Conservation (phyloP, 2,797 vertebrate genomes). For the Siniperca obscura region DNA sequence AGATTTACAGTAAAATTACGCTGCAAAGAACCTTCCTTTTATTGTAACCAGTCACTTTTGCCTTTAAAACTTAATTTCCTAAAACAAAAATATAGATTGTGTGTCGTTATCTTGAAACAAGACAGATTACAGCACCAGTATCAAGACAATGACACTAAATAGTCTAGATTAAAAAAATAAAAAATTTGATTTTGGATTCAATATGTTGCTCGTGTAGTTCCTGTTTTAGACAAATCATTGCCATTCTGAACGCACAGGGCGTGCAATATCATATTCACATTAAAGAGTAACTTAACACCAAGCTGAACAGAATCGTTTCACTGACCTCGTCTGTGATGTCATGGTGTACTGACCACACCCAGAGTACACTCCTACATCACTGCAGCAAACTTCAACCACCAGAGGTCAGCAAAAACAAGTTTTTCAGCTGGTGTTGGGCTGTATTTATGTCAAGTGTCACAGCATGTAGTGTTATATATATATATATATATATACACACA, state of each 20-base stretch:
- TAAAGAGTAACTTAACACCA: background rate
- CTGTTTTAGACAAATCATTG: background rate
- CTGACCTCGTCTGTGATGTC: background rate
- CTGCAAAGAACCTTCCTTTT: background rate
- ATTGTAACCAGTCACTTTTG: background rate
- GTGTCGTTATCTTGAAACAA: too few relatives aligned
- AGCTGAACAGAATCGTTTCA: background rate
- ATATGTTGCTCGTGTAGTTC: too few relatives aligned
- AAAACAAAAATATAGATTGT: background rate
- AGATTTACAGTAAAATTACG: background rate
- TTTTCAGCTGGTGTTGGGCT: background rate
- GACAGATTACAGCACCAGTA: background rate
- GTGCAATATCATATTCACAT: background rate
- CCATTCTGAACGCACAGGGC: too few relatives aligned
- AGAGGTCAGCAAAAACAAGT: background rate
- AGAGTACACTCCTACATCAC: background rate
- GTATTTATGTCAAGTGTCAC: background rate
- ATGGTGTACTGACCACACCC: background rate
- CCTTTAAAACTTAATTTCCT: background rate
- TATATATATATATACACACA: too few relatives aligned
- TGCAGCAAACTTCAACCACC: background rate
- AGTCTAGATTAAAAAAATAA: background rate
- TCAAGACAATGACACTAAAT: background rate
- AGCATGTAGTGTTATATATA: background rate
- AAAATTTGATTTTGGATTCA: too few relatives aligned